Evolutionary conservation across 2,797 vertebrate genomes (phyloP).

Genomic region (Micromesistius poutassou): DNA sequence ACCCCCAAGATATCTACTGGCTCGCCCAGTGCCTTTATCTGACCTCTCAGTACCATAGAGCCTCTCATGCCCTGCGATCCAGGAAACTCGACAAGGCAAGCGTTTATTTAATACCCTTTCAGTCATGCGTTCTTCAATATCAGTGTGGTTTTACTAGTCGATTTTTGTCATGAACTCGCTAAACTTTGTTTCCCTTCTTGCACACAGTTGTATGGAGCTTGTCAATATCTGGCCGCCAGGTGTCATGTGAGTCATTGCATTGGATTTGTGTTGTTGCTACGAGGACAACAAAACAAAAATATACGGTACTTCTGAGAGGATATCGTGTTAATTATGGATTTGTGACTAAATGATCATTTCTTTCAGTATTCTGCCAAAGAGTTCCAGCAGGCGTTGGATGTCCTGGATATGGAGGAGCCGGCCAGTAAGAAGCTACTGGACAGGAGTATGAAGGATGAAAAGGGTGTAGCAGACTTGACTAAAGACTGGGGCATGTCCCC

Average conservation of each 20-base stretch:
- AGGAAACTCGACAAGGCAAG: conserved; percentile 94
- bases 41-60: conserved; percentile 96
- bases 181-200: conserved; percentile 31
- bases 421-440: conserved; percentile 89
- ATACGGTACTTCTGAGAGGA: neutral
- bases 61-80: conserved; percentile 92
- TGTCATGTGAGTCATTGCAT: conserved; percentile 89
- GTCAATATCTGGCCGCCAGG: conserved; percentile 96
- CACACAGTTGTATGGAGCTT: conserved; percentile 88
- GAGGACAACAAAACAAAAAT: neutral
- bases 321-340: neutral
- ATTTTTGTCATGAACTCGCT: neutral
- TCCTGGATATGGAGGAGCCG: conserved; percentile 93
- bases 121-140: neutral
- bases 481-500: conserved; percentile 94
- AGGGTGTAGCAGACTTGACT: conserved; percentile 74
- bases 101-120: neutral
- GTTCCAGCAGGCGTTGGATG: conserved; percentile 96
- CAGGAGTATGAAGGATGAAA: conserved; percentile 84
- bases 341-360: conserved; percentile 10
- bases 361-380: conserved; percentile 95
- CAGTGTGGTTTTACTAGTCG: neutral
- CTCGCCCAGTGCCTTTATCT: conserved; percentile 96
- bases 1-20: conserved; percentile 97
- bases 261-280: neutral